phyloP scores from a whole-genome alignment of 1,140 invertebrate genomes.

The Muscidifurax raptorellus region DNA sequence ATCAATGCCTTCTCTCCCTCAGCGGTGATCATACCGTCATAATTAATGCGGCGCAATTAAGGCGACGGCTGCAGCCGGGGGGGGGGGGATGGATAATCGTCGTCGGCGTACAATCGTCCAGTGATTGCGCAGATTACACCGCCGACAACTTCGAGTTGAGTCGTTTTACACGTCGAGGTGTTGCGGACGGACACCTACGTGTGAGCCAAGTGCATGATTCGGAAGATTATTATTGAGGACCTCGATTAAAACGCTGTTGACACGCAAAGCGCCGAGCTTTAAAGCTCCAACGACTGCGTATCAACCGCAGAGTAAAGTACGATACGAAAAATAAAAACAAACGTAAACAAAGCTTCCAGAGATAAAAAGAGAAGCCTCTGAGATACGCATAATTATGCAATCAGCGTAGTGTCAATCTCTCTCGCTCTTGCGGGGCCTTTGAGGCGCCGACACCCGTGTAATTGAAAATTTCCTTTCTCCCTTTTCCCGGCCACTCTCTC shows the following conservation, averaged over 20 bases:
- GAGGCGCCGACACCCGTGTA: neutral
- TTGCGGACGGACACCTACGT: neutral
- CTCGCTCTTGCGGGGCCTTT: neutral
- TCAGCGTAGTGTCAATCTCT: neutral
- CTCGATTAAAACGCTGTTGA: too few relatives aligned
- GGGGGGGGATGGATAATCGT: constrained; percentile 43
- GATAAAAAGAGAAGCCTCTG: neutral
- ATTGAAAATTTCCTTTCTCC: neutral
- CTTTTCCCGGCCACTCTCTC: neutral
- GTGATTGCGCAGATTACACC: constrained; percentile 60
- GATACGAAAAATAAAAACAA: neutral
- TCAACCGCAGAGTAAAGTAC: neutral
- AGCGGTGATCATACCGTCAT: constrained; percentile 68
- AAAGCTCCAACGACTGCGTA: too few relatives aligned
- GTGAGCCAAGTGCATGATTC: neutral
- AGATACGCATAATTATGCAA: constrained; percentile 23
- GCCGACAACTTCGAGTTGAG: neutral
- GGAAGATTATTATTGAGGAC: neutral
- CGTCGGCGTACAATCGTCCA: constrained; percentile 59
- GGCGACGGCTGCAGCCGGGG: constrained; percentile 7
- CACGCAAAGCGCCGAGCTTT: neutral
- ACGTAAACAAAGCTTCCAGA: too few relatives aligned
- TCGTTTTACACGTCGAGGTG: neutral
- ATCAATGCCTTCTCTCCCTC: constrained; percentile 60
- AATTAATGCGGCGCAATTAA: constrained; percentile 69